phyloP scores from a whole-genome alignment of 2,113 vertebrate genomes.

The Tachysurus vachellii region DNA sequence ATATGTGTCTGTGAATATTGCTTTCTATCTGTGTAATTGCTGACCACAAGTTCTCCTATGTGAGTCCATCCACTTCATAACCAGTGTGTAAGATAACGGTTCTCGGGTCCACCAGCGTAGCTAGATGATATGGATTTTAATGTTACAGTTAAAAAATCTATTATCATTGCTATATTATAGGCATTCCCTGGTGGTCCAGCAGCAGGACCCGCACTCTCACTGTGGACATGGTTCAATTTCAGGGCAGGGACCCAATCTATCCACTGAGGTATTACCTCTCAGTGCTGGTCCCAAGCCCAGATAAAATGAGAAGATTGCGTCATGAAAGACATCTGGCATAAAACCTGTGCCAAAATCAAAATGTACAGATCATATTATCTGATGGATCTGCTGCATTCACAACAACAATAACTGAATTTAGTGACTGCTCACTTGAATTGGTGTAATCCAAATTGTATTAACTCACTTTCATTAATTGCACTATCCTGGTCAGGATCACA shows the following conservation, averaged over 20 bases:
- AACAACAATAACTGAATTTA: neutral
- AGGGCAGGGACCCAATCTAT: too few species aligned
- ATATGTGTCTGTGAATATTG: neutral
- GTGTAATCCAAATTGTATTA: neutral
- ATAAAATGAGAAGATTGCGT: too few species aligned
- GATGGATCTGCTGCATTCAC: too few species aligned
- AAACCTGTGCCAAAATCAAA: too few species aligned
- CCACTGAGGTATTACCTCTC: too few species aligned
- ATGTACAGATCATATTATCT: too few species aligned
- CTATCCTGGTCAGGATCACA: neutral
- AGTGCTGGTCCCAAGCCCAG: too few species aligned
- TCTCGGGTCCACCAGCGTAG: neutral
- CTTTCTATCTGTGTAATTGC: neutral
- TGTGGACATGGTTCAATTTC: too few species aligned
- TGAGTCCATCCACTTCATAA: neutral
- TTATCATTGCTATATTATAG: neutral
- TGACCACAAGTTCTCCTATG: neutral
- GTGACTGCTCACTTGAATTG: neutral
- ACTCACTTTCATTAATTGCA: neutral
- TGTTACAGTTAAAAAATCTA: neutral
- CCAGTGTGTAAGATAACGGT: neutral
- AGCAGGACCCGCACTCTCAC: too few species aligned
- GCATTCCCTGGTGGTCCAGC: too few species aligned
- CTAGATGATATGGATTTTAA: neutral
- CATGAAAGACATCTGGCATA: too few species aligned